A percentile compares a stretch with the other conserved stretches of the same genome.
These are phyloP conservation scores for Scaptomyza flava DNA, from an alignment of 2,888 invertebrate genomes.

Conservation along the genomic window DNA sequence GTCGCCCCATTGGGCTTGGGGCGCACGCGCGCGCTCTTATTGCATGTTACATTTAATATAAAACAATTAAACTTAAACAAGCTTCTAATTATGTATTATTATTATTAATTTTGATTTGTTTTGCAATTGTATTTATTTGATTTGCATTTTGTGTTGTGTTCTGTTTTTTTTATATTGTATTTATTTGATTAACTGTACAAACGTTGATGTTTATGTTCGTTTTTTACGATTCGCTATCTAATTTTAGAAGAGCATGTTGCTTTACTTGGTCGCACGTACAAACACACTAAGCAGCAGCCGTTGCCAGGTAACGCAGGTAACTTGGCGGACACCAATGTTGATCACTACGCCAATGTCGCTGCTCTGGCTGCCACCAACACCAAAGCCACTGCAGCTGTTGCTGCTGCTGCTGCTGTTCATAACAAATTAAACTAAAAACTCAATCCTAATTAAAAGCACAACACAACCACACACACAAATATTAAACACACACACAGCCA, in stretches of 20 bases:
- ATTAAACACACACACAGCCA: conserved; percentile 4
- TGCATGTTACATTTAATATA: conserved; percentile 33
- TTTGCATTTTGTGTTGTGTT: conserved; percentile 24
- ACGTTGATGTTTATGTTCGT: conserved; percentile 60
- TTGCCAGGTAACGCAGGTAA: conserved; percentile 28
- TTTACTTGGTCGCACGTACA: conserved; percentile 85
- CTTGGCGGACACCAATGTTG: conserved; percentile 50
- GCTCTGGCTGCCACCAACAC: background rate
- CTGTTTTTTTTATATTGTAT: conserved; percentile 3
- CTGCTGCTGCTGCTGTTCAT: conserved; percentile 27
- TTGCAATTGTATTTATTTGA: conserved; percentile 8
- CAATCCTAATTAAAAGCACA: conserved; percentile 15
- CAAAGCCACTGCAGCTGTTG: conserved; percentile 6
- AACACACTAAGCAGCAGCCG: conserved; percentile 57
- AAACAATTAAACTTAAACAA: conserved; percentile 2
- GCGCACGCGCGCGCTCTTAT: conserved; percentile 20
- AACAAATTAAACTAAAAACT: conserved; percentile 6
- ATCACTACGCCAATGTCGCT: conserved; percentile 30
- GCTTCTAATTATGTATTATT: conserved; percentile 1
- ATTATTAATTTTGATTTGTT: conserved; percentile 6
- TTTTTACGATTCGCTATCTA: conserved; percentile 65
- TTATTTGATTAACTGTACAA: conserved; percentile 33
- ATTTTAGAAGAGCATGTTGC: conserved; percentile 86
- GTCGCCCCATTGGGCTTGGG: conserved; percentile 14
- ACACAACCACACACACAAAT: no score